These are phyloP conservation scores for Cistogaster globosa DNA, from an alignment of 2,888 invertebrate genomes.

Conservation along the genomic window DNA sequence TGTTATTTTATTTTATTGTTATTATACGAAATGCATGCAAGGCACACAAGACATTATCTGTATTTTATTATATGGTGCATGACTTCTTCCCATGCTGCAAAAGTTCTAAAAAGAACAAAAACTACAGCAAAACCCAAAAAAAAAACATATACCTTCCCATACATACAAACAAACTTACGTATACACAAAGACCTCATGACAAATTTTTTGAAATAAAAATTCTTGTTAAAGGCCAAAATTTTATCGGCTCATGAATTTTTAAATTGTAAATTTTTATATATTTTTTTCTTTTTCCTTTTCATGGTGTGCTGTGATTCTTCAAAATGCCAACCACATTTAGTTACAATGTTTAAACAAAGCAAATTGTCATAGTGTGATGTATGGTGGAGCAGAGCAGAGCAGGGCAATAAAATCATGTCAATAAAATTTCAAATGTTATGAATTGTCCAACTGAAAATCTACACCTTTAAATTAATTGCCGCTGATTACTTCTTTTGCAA, in stretches of 20 bases:
- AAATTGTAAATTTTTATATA: slow-evolving; percentile 38
- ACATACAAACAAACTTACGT: background rate
- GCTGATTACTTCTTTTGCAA: slow-evolving; percentile 24
- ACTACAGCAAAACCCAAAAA: background rate
- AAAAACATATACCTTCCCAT: background rate
- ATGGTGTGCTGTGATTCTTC: slow-evolving; percentile 5
- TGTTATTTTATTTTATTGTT: slow-evolving; percentile 81
- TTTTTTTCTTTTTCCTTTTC: slow-evolving; percentile 7
- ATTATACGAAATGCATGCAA: slow-evolving; percentile 75
- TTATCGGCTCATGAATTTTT: slow-evolving; percentile 59
- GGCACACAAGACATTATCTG: slow-evolving; percentile 65
- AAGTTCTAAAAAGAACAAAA: slow-evolving; percentile 47
- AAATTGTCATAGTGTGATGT: slow-evolving; percentile 34
- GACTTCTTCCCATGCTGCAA: slow-evolving; percentile 63
- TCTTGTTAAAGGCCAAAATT: slow-evolving; percentile 60
- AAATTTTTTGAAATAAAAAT: slow-evolving; percentile 57
- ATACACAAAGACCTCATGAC: slow-evolving; percentile 53
- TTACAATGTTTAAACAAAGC: slow-evolving; percentile 40
- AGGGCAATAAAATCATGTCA: slow-evolving; percentile 30
- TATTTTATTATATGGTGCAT: slow-evolving; percentile 66
- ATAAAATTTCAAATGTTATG: slow-evolving; percentile 65
- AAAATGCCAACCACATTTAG: slow-evolving; percentile 16
- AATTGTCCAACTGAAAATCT: slow-evolving; percentile 55
- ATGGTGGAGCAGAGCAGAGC: slow-evolving; percentile 12
- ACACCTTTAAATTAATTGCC: slow-evolving; percentile 63